Base-by-base conservation (phyloP, 2,888 invertebrate species). In the Philopedon plagiatum region DNA sequence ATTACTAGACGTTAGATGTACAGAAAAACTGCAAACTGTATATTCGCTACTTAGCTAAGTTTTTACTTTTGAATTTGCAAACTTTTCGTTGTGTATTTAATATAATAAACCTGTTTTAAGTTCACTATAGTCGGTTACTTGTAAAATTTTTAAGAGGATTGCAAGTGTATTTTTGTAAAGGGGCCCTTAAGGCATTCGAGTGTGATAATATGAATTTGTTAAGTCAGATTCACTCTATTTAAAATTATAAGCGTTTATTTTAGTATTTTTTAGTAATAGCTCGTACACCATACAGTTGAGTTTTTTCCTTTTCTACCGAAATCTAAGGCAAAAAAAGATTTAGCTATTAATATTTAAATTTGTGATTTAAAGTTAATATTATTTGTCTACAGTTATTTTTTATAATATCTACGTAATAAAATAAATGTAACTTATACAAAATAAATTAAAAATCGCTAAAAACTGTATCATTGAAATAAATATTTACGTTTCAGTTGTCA, bases 121-220 rank as follows among this genome's bases (percentile, higher is more conserved):
- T 73, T 77, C 74, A 75, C 72, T 80, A 78, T 76, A 78, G 76
- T 80, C 79, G 75, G 73, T 76, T 75, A 74, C 68, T 73, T 77
- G 76, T 78, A 80, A 70, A 78, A 76, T 78, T 75, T 73, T 73
- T 72, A 75, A 74, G 72, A 77, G 75, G 77, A 75, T 83, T 82
- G 84, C 82, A 85, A 81, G 82, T 84, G 84, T 85, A 85, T 85
- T 85, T 85, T 85, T 85, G 84, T 85, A 85, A 85, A 84, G 84
- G n/a, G 83, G 83, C 84, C 83, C 72, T 23, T 76, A 76, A 77
- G 81, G 82, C 81, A 81, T 81, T 80, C 80, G 83, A 83, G 83
- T 82, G 85, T 85, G 85, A 85, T 85, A 85, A 82, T 82, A 82
- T 82, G 83, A 83, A 84, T 84, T 84, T 83, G 83, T 82, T 80